These are phyloP conservation scores for Plebejus melissa DNA, from an alignment of 2,888 invertebrate genomes.

Conservation along the genomic window DNA sequence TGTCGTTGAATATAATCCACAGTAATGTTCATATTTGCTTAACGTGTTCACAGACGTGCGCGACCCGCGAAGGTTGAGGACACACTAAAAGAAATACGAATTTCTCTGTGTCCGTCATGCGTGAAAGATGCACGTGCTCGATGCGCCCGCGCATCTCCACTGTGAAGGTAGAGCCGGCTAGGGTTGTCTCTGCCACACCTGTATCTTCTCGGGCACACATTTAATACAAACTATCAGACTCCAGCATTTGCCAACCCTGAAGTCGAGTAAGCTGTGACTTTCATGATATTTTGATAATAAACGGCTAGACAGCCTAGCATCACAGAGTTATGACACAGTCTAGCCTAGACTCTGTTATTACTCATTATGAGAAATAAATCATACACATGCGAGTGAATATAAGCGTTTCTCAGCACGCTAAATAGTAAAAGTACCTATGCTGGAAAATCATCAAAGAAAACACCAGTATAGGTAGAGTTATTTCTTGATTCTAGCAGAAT, in stretches of 20 bases:
- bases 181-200: neutral
- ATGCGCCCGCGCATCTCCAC: constrained; percentile 50
- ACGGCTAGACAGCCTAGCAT: constrained; percentile 35
- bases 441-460: neutral
- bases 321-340: too few species aligned
- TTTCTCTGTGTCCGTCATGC: constrained; percentile 67
- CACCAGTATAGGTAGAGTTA: neutral
- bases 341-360: constrained; percentile 42
- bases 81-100: constrained; percentile 73
- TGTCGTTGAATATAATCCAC: constrained; percentile 22
- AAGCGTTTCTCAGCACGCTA: too few species aligned
- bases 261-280: constrained; percentile 30
- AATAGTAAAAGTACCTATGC: too few species aligned
- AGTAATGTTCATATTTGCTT: constrained; percentile 57
- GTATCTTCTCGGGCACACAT: neutral
- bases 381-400: too few species aligned
- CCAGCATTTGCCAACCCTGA: constrained; percentile 5
- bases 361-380: neutral
- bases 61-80: constrained; percentile 57
- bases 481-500: neutral
- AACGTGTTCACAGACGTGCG: constrained; percentile 57
- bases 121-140: constrained; percentile 72
- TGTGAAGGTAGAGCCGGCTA: constrained; percentile 13
- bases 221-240: neutral
- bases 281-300: constrained; percentile 44